Evolutionary conservation across 1,140 invertebrate species (phyloP), one percentile per base, ranked within the genome.

Genomic region (Elysia chlorotica): DNA sequence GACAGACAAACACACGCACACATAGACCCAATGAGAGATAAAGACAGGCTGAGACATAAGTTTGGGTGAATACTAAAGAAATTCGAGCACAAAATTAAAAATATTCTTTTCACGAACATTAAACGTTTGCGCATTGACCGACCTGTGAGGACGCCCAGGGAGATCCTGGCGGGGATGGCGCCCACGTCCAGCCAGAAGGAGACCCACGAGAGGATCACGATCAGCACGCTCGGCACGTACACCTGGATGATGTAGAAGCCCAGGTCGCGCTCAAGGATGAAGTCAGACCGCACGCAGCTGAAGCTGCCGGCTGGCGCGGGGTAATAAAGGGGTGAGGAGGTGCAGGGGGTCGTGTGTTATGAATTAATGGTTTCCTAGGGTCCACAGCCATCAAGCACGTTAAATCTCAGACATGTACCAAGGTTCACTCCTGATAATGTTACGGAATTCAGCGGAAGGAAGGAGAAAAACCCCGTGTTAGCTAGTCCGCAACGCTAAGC

Each of bases 141-240:
- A n/a, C 41, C 10, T 57, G n/a, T 57, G 30, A 25, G 54, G n/a
- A 23, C 30, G 54, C 76, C 68, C 31, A 76, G 57, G 30, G 74
- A 70, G 54, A 76, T 71, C 17, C 76, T 63, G 48, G 76, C 76
- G 23, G 71, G 57, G 10, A 59, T 61, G 28, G 74, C 65, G 21
- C 63, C 74, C 35, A 94, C 85, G 33, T 93, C 93, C 19, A 95
- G 85, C 93, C 93, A 95, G 81, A 95, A 94, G 78, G 93, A 94
- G 80, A 78, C 25, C 74, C 76, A 75, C 2, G 74, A 78, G n/a
- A 57, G 21, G n/a, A 57, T n/a, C 21, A 57, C 5, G n/a, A 57
- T n/a, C 30, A 57, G n/a, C 41, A 21, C n/a, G n/a, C n/a, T 6
- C n/a, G n/a, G 54, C 30, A 5, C 41, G 41, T 48, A 82, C 35